Evolutionary conservation across 2,888 invertebrate genomes (phyloP).

Genomic region (Eilema caniola): DNA sequence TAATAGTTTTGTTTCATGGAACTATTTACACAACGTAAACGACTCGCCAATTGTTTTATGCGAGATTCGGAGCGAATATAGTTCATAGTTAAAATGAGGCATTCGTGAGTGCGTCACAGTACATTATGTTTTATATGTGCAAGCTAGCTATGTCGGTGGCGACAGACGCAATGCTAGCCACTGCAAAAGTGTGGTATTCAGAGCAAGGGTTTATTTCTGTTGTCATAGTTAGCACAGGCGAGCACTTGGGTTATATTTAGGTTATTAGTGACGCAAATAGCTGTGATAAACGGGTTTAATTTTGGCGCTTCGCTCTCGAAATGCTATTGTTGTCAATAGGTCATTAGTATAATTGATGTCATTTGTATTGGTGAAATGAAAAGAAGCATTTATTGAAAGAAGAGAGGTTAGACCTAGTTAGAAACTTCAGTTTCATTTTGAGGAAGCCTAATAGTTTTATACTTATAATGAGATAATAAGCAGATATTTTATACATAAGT

Average conservation of each 20-base stretch:
- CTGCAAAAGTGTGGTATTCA: conserved; percentile 73
- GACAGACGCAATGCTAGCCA: conserved; percentile 62
- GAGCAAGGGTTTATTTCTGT: conserved; percentile 82
- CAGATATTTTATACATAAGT: no score
- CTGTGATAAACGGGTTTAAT: conserved; percentile 77
- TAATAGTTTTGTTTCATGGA: conserved; percentile 24
- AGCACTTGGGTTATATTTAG: conserved; percentile 75
- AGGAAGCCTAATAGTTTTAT: neutral
- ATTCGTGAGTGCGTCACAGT: conserved; percentile 15
- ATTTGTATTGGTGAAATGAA: conserved; percentile 22
- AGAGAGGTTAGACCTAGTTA: neutral
- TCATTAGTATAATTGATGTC: conserved; percentile 56
- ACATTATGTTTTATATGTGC: conserved; percentile 15
- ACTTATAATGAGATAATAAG: neutral
- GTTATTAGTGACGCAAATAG: conserved; percentile 84
- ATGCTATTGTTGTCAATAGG: conserved; percentile 76
- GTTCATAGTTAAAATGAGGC: conserved; percentile 21
- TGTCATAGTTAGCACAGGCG: conserved; percentile 77
- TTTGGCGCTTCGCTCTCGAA: conserved; percentile 70
- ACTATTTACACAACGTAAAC: conserved; percentile 40
- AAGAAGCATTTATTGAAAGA: conserved; percentile 45
- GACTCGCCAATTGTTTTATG: conserved; percentile 23
- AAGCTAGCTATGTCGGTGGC: conserved; percentile 40
- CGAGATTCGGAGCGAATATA: conserved; percentile 20
- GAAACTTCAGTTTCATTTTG: neutral